These are phyloP conservation scores for Mythimna ferrago DNA, from an alignment of 2,888 invertebrate genomes.

Conservation along the genomic window DNA sequence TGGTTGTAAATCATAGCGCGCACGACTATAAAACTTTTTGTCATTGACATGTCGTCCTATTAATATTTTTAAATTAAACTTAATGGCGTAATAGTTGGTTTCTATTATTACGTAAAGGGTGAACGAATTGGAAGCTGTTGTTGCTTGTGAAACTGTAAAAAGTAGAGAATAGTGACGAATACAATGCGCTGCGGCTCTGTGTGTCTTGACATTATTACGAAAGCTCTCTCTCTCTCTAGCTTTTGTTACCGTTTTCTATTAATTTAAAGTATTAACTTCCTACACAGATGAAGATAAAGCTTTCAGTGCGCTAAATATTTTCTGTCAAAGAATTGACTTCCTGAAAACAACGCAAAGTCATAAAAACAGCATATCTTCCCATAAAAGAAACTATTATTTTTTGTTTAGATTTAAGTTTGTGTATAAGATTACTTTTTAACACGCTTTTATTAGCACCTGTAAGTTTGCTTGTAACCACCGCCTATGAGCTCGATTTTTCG, in stretches of 20 bases:
- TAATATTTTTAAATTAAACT: constrained; percentile 61
- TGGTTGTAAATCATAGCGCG: constrained; percentile 82
- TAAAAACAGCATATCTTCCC: too few relatives aligned
- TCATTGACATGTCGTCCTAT: constrained; percentile 68
- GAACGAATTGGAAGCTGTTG: constrained; percentile 26
- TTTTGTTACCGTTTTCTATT: too few relatives aligned
- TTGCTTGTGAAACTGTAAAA: background rate
- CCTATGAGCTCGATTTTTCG: too few relatives aligned
- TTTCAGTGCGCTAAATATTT: background rate
- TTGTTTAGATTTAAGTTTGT: too few relatives aligned
- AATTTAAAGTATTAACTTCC: too few relatives aligned
- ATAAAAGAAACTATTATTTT: too few relatives aligned
- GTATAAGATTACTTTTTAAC: too few relatives aligned
- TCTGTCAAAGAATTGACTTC: too few relatives aligned
- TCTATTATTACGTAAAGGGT: constrained; percentile 35
- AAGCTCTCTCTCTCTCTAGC: background rate
- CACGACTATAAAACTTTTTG: constrained; percentile 85
- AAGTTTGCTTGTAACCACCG: too few relatives aligned
- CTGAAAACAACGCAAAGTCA: background rate
- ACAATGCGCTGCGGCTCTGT: background rate
- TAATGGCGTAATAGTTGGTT: constrained; percentile 48
- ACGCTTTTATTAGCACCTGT: too few relatives aligned
- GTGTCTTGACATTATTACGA: too few relatives aligned
- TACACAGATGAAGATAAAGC: background rate
- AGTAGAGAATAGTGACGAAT: background rate